Conservation (phyloP, 2,797 vertebrate species). For the Sebastes kiyomatsui region DNA sequence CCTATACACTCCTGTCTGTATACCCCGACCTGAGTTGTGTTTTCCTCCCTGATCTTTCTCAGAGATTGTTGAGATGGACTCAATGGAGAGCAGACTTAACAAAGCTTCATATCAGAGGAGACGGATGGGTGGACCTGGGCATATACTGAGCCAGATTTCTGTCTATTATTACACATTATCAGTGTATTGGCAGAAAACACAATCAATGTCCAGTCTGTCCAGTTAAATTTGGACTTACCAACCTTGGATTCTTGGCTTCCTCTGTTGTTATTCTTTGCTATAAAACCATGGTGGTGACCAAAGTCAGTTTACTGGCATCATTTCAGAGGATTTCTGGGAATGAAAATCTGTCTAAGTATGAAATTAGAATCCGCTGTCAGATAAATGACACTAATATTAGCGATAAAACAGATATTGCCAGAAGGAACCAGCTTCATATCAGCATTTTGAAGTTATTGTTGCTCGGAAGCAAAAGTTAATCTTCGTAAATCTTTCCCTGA, state of each 20-base stretch:
- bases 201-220: neutral
- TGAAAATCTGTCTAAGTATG: neutral
- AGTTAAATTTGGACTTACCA: neutral
- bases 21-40: neutral
- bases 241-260: neutral
- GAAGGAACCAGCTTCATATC: neutral
- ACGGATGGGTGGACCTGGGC: neutral
- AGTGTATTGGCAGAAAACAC: neutral
- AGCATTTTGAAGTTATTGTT: neutral
- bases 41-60: neutral
- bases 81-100: neutral
- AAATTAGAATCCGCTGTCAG: neutral
- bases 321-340: neutral
- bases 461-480: neutral
- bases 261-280: neutral
- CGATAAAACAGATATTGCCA: neutral
- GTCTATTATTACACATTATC: neutral
- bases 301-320: neutral
- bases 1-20: neutral
- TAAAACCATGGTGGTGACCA: neutral
- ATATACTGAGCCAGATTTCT: neutral
- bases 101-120: neutral
- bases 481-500: too few species aligned
- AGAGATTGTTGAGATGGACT: neutral
- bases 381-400: neutral